These are phyloP conservation scores for Scaptomyza parva DNA, from an alignment of 2,888 invertebrate species.

Conservation along the genomic window DNA sequence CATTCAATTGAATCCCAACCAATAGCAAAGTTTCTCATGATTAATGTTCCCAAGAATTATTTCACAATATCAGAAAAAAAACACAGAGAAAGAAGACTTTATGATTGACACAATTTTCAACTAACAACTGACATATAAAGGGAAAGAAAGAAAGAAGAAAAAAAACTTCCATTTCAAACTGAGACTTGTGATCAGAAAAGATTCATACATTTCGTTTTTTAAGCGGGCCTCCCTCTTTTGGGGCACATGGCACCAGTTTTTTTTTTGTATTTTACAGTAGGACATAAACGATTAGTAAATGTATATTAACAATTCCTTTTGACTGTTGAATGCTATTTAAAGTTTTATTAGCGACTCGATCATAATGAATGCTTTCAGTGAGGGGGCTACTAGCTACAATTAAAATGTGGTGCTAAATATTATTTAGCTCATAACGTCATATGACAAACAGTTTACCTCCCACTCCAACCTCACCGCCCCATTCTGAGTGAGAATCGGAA, in stretches of 20 bases:
- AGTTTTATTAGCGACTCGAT: conserved; percentile 56
- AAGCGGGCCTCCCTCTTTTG: conserved; percentile 9
- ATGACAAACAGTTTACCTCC: conserved; percentile 59
- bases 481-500: conserved; percentile 10
- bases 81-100: not conserved
- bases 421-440: conserved; percentile 61
- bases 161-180: not conserved
- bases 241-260: conserved; percentile 20
- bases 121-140: not conserved
- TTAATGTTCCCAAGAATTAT: not conserved
- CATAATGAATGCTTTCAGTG: conserved; percentile 60
- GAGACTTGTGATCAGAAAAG: conserved; percentile 21
- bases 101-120: conserved; percentile 25
- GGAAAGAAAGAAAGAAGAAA: not conserved
- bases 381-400: too few relatives aligned
- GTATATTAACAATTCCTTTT: conserved; percentile 26
- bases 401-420: conserved; percentile 54
- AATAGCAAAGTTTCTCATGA: not conserved
- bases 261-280: not conserved
- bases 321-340: conserved; percentile 57
- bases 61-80: not conserved
- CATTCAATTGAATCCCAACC: not conserved
- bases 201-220: not conserved
- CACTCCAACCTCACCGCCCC: not conserved
- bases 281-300: conserved; percentile 17